phyloP scores from a whole-genome alignment of 2,113 vertebrate genomes.

The Corythornis madagascariensis region DNA sequence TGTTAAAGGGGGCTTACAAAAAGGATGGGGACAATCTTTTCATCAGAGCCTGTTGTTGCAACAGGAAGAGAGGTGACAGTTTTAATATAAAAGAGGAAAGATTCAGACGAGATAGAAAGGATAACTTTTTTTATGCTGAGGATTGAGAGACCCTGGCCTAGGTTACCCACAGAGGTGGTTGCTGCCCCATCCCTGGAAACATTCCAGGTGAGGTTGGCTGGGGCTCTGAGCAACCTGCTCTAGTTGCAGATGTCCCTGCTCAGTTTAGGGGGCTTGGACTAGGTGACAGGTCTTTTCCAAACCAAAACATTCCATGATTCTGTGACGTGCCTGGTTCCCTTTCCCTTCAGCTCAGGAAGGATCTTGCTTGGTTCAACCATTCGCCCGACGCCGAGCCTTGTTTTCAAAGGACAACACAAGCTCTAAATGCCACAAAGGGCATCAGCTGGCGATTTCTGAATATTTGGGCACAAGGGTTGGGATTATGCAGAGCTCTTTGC shows the following conservation, averaged over 20 bases:
- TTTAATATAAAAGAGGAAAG: background rate
- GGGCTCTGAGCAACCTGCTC: background rate
- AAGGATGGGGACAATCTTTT: background rate
- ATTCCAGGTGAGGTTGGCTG: background rate
- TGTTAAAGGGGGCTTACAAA: background rate
- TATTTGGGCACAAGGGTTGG: slow-evolving; percentile 36
- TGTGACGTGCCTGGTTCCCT: background rate
- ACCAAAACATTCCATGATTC: background rate
- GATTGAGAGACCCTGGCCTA: background rate
- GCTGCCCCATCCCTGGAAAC: background rate
- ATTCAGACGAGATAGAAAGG: background rate
- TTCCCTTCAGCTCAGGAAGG: background rate
- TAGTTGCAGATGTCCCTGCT: background rate
- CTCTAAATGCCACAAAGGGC: background rate
- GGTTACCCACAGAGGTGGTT: background rate
- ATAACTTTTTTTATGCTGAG: background rate
- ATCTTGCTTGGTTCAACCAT: background rate
- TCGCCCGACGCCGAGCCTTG: background rate
- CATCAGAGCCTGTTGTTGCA: background rate
- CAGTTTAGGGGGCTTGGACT: background rate
- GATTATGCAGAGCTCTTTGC: slow-evolving; percentile 23
- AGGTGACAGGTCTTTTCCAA: background rate
- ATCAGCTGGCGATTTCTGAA: background rate
- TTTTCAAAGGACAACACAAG: background rate
- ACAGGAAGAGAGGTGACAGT: background rate